A percentile compares a stretch with the other conserved stretches of the same genome.
phyloP scores from a whole-genome alignment of 1,140 invertebrate species.

The Drosophila lini region DNA sequence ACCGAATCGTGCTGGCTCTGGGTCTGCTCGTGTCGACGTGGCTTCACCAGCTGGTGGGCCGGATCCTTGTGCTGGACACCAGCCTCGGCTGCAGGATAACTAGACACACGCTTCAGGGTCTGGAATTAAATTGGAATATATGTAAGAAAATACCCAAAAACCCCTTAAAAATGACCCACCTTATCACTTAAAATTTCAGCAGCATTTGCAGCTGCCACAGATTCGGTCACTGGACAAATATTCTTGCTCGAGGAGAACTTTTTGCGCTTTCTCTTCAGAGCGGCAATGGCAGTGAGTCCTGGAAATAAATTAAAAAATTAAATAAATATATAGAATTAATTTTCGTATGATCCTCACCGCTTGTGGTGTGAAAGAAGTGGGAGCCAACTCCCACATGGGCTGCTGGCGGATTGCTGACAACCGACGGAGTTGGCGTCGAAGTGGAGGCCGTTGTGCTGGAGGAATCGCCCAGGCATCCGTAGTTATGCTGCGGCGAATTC shows the following conservation, averaged over 20 bases:
- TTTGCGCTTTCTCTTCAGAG: conserved; percentile 90
- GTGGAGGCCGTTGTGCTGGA: conserved; percentile 2
- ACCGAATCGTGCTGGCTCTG: conserved; percentile 85
- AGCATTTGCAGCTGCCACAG: conserved; percentile 70
- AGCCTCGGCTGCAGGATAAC: conserved; percentile 78
- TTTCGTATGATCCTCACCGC: conserved; percentile 33
- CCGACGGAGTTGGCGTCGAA: conserved; percentile 13
- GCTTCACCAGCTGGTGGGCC: conserved; percentile 68
- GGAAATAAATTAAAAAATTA: background rate
- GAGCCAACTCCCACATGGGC: conserved; percentile 55
- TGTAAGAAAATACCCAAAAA: too few relatives aligned
- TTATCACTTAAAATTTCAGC: conserved; percentile 65
- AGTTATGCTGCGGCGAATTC: conserved; percentile 61
- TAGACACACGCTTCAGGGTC: conserved; percentile 81
- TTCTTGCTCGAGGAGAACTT: conserved; percentile 91
- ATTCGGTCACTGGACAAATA: conserved; percentile 86
- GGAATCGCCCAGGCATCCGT: conserved; percentile 45
- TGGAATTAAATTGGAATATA: background rate
- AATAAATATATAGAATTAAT: background rate
- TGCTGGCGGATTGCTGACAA: conserved; percentile 11
- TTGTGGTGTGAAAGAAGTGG: conserved; percentile 80
- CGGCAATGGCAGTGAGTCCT: conserved; percentile 87
- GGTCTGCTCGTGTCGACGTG: conserved; percentile 85
- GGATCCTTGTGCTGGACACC: conserved; percentile 71
- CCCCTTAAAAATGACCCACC: conserved; percentile 10